Conservation (phyloP, 2,113 vertebrate species). For the Mustelus asterias region DNA sequence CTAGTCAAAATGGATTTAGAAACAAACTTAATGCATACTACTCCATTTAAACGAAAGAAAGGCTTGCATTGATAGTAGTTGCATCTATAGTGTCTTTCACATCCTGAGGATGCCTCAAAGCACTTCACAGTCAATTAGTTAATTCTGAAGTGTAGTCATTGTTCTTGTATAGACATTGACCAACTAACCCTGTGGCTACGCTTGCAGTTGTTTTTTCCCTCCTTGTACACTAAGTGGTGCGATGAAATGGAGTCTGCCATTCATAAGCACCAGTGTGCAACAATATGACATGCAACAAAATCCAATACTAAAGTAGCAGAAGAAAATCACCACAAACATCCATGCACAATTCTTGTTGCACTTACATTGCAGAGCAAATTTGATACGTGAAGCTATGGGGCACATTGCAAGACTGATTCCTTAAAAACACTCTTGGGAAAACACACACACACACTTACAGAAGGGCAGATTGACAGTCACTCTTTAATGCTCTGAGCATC, state of each 20-base stretch:
- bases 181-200: neutral
- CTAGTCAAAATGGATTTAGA: neutral
- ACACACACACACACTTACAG: no score
- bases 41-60: neutral
- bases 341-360: neutral
- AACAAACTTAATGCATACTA: neutral
- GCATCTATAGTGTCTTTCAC: slow-evolving; percentile 12
- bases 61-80: neutral
- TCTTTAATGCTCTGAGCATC: neutral
- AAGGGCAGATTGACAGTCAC: neutral
- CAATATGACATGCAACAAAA: neutral
- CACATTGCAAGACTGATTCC: slow-evolving; percentile 5
- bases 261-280: neutral
- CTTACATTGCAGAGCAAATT: neutral
- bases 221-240: neutral
- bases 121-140: slow-evolving; percentile 17
- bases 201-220: neutral
- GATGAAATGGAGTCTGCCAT: neutral
- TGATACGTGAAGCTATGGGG: neutral
- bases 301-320: neutral
- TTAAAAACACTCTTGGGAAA: slow-evolving; percentile 16
- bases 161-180: neutral
- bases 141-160: neutral
- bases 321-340: neutral
- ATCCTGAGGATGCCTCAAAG: slow-evolving; percentile 9